phyloP scores from a whole-genome alignment of 2,113 vertebrate species.

The Helogale parvula region DNA sequence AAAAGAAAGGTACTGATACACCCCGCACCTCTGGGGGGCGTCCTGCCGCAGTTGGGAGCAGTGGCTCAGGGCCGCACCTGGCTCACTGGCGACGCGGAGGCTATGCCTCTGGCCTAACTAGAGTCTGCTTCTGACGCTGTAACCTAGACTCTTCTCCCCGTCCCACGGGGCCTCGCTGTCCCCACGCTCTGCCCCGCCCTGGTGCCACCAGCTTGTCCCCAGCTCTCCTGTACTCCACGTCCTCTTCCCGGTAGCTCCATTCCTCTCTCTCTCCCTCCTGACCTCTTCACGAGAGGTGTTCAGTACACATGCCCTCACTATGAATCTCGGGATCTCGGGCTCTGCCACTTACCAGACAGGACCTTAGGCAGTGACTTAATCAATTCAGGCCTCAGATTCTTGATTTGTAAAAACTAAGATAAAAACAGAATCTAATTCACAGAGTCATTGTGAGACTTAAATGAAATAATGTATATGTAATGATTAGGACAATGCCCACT shows the following conservation, averaged over 20 bases:
- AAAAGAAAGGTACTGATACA: not conserved
- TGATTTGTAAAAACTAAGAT: constrained; percentile 36
- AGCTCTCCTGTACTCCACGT: not conserved
- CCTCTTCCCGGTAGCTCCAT: not conserved
- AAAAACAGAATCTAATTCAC: not conserved
- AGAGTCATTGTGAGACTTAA: not conserved
- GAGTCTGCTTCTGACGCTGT: not conserved
- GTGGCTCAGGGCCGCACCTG: not conserved
- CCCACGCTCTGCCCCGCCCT: not conserved
- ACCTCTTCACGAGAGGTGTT: not conserved
- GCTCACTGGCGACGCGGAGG: not conserved
- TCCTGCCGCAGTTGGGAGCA: not conserved
- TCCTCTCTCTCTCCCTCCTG: not conserved
- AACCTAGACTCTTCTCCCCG: not conserved
- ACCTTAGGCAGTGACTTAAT: not conserved
- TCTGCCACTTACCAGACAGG: not conserved
- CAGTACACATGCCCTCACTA: not conserved
- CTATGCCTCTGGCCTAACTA: not conserved
- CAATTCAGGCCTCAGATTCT: not conserved
- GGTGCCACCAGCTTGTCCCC: not conserved
- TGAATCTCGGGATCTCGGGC: not conserved
- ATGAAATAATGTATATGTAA: not conserved
- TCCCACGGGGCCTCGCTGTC: not conserved
- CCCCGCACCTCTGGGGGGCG: not conserved
- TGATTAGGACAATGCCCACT: not conserved